Conservation (phyloP, 2,888 invertebrate genomes). For the Agrochola macilenta region DNA sequence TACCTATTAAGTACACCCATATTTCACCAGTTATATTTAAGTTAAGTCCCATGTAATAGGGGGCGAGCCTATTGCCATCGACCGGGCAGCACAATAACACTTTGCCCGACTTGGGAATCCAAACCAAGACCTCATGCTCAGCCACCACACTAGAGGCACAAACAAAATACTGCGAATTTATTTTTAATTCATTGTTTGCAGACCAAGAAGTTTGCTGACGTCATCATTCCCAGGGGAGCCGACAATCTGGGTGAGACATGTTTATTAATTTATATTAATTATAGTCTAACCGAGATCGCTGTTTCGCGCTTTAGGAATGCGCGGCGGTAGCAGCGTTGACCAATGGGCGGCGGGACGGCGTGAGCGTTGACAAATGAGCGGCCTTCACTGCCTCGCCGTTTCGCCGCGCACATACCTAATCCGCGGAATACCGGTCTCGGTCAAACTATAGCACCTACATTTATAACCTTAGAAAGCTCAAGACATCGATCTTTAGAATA, state of each 20-base stretch:
- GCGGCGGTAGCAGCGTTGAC: too few species aligned
- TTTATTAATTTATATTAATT: constrained; percentile 14
- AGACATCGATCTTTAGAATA: background rate
- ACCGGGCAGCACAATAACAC: background rate
- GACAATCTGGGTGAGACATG: constrained; percentile 96
- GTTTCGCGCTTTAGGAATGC: too few species aligned
- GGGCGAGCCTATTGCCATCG: background rate
- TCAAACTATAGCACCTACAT: background rate
- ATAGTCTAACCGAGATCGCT: too few species aligned
- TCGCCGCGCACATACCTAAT: too few species aligned
- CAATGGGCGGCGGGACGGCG: too few species aligned
- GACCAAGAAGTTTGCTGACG: constrained; percentile 99
- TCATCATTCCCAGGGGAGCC: constrained; percentile 99
- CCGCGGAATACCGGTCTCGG: too few species aligned
- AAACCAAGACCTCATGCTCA: background rate
- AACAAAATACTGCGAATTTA: background rate
- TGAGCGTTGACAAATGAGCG: too few species aligned
- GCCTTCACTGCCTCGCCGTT: too few species aligned
- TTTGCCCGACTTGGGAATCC: background rate
- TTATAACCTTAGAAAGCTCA: background rate
- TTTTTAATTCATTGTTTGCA: constrained; percentile 85
- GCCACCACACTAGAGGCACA: background rate
- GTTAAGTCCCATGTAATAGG: background rate
- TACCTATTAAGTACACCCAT: background rate
- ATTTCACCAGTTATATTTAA: background rate